Evolutionary conservation across 1,140 invertebrate genomes (phyloP).

Genomic region (Maniola jurtina): DNA sequence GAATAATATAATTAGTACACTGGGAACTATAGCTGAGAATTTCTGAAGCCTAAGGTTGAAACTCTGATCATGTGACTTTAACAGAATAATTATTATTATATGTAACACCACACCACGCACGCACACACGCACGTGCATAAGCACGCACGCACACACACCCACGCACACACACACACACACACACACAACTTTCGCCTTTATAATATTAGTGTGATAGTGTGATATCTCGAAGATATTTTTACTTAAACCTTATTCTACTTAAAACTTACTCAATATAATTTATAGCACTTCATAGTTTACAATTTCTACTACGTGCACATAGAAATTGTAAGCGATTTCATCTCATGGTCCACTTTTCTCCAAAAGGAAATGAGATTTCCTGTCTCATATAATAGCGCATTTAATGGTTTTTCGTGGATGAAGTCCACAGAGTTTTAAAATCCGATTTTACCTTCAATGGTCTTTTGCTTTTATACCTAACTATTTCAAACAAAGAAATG

Average conservation of each 20-base stretch:
- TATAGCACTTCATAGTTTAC: background rate
- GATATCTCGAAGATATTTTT: too few species aligned
- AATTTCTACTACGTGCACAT: conserved; percentile 19
- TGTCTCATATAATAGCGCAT: conserved; percentile 53
- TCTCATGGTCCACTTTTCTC: conserved; percentile 52
- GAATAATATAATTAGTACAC: conserved; percentile 28
- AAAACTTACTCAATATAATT: too few species aligned
- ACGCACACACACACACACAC: too few species aligned
- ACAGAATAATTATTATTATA: background rate
- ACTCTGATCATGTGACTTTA: background rate
- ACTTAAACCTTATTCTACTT: too few species aligned
- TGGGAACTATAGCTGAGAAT: background rate
- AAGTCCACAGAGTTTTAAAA: conserved; percentile 21
- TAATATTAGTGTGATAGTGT: too few species aligned
- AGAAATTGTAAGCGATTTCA: conserved; percentile 21
- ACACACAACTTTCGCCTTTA: too few species aligned
- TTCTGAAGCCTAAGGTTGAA: background rate
- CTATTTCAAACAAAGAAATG: too few species aligned
- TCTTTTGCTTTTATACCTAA: too few species aligned
- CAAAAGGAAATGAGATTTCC: conserved; percentile 66
- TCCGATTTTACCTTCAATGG: too few species aligned
- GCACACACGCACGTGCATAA: too few species aligned
- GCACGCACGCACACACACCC: too few species aligned
- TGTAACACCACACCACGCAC: too few species aligned
- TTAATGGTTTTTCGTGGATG: conserved; percentile 50